phyloP scores from a whole-genome alignment of 2,113 vertebrate genomes.

The Heterotilapia buettikoferi region DNA sequence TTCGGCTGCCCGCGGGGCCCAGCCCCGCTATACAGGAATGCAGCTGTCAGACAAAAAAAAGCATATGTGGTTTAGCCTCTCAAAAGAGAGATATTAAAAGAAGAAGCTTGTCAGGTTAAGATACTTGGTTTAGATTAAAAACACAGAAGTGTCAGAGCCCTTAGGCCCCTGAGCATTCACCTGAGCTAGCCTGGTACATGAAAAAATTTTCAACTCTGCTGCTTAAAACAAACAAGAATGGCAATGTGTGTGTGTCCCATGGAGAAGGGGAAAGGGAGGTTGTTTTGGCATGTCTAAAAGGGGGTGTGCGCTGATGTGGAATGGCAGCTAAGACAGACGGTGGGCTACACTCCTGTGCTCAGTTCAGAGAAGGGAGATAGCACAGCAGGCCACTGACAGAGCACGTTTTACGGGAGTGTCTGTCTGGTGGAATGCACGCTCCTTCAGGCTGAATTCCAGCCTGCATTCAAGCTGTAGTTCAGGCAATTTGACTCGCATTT shows the following conservation, averaged over 20 bases:
- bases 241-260: background rate
- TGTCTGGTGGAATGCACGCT: slow-evolving; percentile 54
- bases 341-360: slow-evolving; percentile 11
- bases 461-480: background rate
- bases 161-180: background rate
- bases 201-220: background rate
- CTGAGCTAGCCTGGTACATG: background rate
- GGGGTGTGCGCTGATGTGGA: slow-evolving; percentile 30
- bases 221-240: slow-evolving; percentile 1
- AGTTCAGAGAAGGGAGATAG: slow-evolving; percentile 7
- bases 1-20: slow-evolving; percentile 10
- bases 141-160: background rate
- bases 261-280: background rate
- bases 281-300: slow-evolving; percentile 20
- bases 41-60: slow-evolving; percentile 35
- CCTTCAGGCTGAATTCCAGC: slow-evolving; percentile 33
- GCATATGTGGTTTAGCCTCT: slow-evolving; percentile 11
- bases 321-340: slow-evolving; percentile 36
- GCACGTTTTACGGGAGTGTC: slow-evolving; percentile 57
- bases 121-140: background rate
- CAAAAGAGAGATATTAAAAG: background rate
- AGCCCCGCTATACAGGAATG: slow-evolving; percentile 31
- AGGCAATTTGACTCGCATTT: slow-evolving; percentile 9
- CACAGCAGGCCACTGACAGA: slow-evolving; percentile 43
- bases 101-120: slow-evolving; percentile 2